These are phyloP conservation scores for Pogonus chalceus DNA, from an alignment of 1,140 invertebrate genomes.

Conservation along the genomic window DNA sequence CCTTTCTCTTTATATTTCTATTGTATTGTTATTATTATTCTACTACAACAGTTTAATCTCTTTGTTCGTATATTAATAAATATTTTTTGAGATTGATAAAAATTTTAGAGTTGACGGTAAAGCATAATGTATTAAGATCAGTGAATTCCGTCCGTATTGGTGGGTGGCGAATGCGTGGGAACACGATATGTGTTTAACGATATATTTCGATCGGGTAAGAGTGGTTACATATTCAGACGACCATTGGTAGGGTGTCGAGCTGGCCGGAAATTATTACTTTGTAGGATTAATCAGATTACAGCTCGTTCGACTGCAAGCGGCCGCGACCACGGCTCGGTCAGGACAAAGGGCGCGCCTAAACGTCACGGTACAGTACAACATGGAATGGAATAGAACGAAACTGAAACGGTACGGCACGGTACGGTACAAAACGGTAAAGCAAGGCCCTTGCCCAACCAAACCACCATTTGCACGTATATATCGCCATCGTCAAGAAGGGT, in stretches of 20 bases:
- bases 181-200: not conserved
- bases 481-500: not conserved
- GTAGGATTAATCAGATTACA: slow-evolving; percentile 13
- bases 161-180: too few relatives aligned
- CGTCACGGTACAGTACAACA: not conserved
- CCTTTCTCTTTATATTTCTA: too few relatives aligned
- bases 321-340: not conserved
- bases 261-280: slow-evolving; percentile 15
- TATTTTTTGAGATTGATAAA: too few relatives aligned
- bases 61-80: too few relatives aligned
- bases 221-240: not conserved
- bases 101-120: too few relatives aligned
- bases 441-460: not conserved
- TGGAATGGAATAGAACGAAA: not conserved
- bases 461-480: not conserved
- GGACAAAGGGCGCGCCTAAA: slow-evolving; percentile 7
- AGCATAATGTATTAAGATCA: too few relatives aligned
- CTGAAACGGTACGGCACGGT: not conserved
- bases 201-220: not conserved
- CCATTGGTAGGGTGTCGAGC: slow-evolving; percentile 9
- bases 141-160: too few relatives aligned
- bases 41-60: too few relatives aligned
- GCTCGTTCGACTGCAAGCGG: slow-evolving; percentile 5
- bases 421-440: not conserved
- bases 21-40: too few relatives aligned